Percentiles rank a stretch among this genome's conserved stretches.
phyloP scores from a whole-genome alignment of 2,888 invertebrate genomes.

The Loripinus fragilis region DNA sequence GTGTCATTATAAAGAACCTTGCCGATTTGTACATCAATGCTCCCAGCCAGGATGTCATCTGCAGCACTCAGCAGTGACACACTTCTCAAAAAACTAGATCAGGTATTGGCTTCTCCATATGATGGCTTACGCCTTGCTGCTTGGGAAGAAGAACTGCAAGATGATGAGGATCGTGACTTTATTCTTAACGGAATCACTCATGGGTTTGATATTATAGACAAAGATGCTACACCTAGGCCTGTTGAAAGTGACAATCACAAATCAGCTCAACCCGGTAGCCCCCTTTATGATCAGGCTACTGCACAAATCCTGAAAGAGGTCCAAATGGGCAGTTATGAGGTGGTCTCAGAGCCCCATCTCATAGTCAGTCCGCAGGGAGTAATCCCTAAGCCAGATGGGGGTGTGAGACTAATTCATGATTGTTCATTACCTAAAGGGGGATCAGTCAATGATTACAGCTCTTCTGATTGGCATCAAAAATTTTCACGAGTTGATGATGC shows the following conservation, averaged over 20 bases:
- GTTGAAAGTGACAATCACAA: background rate
- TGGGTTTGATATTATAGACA: slow-evolving; percentile 25
- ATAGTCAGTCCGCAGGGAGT: slow-evolving; percentile 31
- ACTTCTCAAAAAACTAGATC: background rate
- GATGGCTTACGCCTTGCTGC: background rate
- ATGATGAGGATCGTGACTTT: slow-evolving; percentile 15
- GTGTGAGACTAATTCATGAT: too few relatives aligned
- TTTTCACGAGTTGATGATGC: too few relatives aligned
- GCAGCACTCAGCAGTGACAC: background rate
- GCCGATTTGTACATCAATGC: background rate
- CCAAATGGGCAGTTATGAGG: slow-evolving; percentile 23
- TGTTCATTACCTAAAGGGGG: slow-evolving; percentile 2
- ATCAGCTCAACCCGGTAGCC: slow-evolving; percentile 13
- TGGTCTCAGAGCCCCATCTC: background rate
- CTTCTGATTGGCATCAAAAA: too few relatives aligned
- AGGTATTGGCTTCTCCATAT: background rate
- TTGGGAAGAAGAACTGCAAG: background rate
- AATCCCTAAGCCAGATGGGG: too few relatives aligned
- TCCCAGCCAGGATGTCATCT: background rate
- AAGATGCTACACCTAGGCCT: background rate
- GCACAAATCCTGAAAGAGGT: slow-evolving; percentile 22
- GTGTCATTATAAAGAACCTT: background rate
- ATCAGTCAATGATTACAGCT: slow-evolving; percentile 11
- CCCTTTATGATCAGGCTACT: slow-evolving; percentile 8
- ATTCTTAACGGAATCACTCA: slow-evolving; percentile 5